Evolutionary conservation across 2,797 vertebrate species (phyloP), one percentile per base, ranked within the genome.

Genomic region (Spinibarbus caldwelli): DNA sequence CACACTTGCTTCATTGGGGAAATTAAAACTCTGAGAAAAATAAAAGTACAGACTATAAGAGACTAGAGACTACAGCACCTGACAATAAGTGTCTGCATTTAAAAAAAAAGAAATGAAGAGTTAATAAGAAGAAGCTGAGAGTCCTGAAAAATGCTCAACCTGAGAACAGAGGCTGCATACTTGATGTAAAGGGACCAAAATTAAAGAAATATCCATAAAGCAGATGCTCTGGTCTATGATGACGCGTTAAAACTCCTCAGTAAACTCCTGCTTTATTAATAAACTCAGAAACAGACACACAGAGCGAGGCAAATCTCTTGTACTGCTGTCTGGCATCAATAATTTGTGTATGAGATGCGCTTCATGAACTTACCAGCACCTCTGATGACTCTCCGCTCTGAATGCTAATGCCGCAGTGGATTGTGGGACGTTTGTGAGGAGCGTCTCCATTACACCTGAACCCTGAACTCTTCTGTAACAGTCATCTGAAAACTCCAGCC

Each of bases 211-310:
- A 17, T 6, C 26, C 26, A 64, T 12, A 14, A 62, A 29, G 3
- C 59, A 0, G n/a, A 73, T 11, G 43, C 31, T 12, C 15, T 15
- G 0, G 38, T 52, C 59, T 12, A 17, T 41, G 90, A 93, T 94
- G 94, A 94, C 93, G 93, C 90, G 87, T 91, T 91, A 93, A 94
- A 92, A 95, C 93, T 87, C 90, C 93, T 90, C 89, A 91, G 80
- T 68, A 94, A 95, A 93, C 94, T 91, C 90, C 96, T 96, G 93
- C 93, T 96, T 97, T 95, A 96, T 94, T 97, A 94, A 97, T 96
- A 94, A 96, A 96, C 94, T 93, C 91, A 95, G 92, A 72, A n/a
- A 31, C 66, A 52, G 2, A 47, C 54, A 68, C 79, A 67, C 19
- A 72, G 67, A 36, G 23, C 10, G 72, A 7, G 66, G 38, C 62